Evolutionary conservation across 2,888 invertebrate species (phyloP), one percentile per base, ranked within the genome.

Genomic region (Cephus pulcher): DNA sequence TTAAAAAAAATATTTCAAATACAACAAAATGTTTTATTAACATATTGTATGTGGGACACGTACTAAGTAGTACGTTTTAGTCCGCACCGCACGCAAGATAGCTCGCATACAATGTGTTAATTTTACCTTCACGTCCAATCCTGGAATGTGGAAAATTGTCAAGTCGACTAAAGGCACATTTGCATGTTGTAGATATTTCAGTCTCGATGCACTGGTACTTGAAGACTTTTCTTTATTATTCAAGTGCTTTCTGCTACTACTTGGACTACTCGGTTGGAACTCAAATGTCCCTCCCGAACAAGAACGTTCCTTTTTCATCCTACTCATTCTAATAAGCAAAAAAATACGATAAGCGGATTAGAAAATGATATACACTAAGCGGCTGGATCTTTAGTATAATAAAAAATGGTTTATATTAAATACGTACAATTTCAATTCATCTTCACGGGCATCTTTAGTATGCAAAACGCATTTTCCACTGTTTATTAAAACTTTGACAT

Each of bases 401-500:
- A 23, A 30, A 77, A 15, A 56, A 9, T 23, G 1, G 9, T 56
- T 56, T 56, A 56, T 56, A 56, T 56, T 56, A 78, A 76, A 23
- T 34, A 91, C 92, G 90, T 84, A 95, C 94, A 94, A 92, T 91
- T 95, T 95, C 73, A 94, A 92, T 81, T 95, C 96, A 79, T 95
- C 96, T 76, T 95, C 95, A 85, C 93, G 94, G 78, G 91, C 92
- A 87, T 97, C 97, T 92, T 97, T 97, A 3, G 98, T 98, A 91
- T 99, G 98, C 69, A 99, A 93, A 56, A 98, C 98, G 92, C 99
- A 99, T 92, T 98, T 98, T 12, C 99, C 99, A 86, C 98, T 98
- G 92, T 98, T 98, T 81, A 99, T 98, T 87, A 98, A 95, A 73
- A 99, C 98, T 92, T 98, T 98, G 11, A 99, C 97, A 90, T 98